phyloP scores from a whole-genome alignment of 2,113 vertebrate genomes.

The Atlantisia rogersi region DNA sequence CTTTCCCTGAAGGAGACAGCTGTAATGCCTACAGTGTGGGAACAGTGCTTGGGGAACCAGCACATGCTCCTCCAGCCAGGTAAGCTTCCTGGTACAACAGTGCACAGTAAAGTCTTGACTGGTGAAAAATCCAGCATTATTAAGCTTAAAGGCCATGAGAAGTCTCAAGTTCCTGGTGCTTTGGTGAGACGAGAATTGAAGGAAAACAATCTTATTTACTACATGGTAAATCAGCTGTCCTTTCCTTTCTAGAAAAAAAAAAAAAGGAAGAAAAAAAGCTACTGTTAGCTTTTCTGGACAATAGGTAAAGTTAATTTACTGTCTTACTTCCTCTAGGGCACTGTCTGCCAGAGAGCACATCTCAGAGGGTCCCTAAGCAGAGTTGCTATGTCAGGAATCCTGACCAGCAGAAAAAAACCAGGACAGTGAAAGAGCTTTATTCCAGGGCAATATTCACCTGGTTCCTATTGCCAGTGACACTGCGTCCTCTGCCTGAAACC shows the following conservation, averaged over 20 bases:
- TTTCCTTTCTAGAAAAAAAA: background rate
- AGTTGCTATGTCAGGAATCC: background rate
- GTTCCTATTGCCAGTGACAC: background rate
- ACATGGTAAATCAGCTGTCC: background rate
- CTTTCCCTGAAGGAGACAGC: background rate
- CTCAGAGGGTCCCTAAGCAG: background rate
- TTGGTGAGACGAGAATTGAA: background rate
- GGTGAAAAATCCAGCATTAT: background rate
- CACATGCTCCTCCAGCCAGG: background rate
- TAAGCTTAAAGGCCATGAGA: background rate
- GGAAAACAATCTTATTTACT: background rate
- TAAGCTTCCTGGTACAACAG: fast-evolving
- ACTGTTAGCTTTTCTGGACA: background rate
- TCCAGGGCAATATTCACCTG: background rate
- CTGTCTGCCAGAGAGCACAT: background rate
- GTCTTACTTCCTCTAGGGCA: background rate
- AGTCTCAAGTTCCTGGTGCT: background rate
- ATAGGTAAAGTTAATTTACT: background rate
- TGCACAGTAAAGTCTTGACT: background rate
- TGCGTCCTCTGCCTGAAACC: background rate
- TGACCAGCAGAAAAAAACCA: background rate
- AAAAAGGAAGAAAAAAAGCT: background rate
- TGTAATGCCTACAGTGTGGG: background rate
- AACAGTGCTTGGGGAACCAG: background rate
- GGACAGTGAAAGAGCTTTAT: background rate